These are phyloP conservation scores for Siderastrea siderea DNA, from an alignment of 92 coral and sea anemone genomes.

Conservation along the genomic window DNA sequence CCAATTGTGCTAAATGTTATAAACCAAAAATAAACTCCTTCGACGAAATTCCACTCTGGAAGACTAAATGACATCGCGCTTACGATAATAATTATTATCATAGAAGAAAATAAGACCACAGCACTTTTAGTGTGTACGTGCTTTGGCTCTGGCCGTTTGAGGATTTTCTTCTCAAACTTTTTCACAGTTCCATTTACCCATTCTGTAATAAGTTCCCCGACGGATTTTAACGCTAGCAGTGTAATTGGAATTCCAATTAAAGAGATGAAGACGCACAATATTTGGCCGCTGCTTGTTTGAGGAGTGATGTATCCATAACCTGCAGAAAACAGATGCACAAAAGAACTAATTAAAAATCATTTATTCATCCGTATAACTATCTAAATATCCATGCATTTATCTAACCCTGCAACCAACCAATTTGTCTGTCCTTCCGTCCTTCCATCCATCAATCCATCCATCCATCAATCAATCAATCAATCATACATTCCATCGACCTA, in stretches of 20 bases:
- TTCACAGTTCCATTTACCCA: not conserved
- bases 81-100: constrained; percentile 1
- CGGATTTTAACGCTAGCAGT: constrained; percentile 52
- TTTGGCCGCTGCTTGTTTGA: constrained; percentile 55
- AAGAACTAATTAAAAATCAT: too few species aligned
- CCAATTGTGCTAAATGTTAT: constrained; percentile 57
- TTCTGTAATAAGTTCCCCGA: constrained; percentile 41
- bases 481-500: too few species aligned
- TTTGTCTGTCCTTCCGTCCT: too few species aligned
- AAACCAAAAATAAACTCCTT: constrained; percentile 62
- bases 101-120: constrained; percentile 11
- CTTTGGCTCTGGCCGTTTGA: constrained; percentile 18
- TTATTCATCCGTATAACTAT: too few species aligned
- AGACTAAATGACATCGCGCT: not conserved
- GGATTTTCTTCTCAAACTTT: constrained; percentile 32
- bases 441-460: too few species aligned
- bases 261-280: constrained; percentile 44
- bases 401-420: too few species aligned
- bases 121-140: constrained; percentile 18
- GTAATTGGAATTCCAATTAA: constrained; percentile 56
- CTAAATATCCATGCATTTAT: too few species aligned
- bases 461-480: too few species aligned
- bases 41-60: constrained; percentile 11
- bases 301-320: constrained; percentile 32
- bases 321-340: too few species aligned